phyloP scores from a whole-genome alignment of 2,797 vertebrate species.

The Scolopax bukidnonensis region DNA sequence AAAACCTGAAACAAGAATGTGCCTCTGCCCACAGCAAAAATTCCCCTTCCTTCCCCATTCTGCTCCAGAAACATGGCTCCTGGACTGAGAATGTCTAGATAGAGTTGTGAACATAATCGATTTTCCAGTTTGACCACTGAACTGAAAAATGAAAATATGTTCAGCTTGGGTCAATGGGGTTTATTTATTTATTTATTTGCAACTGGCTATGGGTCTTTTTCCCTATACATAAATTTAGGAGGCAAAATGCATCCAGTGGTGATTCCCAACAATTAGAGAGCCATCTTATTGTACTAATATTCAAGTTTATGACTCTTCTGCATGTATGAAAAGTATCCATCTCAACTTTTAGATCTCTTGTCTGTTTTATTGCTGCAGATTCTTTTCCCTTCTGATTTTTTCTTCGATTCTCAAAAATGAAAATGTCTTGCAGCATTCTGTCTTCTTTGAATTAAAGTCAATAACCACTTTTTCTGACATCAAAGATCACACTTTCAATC shows the following conservation, averaged over 20 bases:
- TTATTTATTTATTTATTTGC: neutral
- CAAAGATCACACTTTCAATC: constrained; percentile 57
- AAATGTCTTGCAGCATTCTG: constrained; percentile 10
- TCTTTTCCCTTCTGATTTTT: neutral
- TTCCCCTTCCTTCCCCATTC: neutral
- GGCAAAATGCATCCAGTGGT: neutral
- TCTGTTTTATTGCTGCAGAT: neutral
- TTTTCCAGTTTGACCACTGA: constrained; percentile 21
- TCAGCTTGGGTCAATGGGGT: neutral
- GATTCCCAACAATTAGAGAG: neutral
- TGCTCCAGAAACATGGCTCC: neutral
- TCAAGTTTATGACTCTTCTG: neutral
- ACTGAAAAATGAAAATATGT: constrained; percentile 29
- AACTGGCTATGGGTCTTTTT: neutral
- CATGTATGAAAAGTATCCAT: neutral
- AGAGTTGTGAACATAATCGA: neutral
- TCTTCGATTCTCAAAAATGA: neutral
- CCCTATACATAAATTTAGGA: neutral
- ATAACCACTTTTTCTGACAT: constrained; percentile 50
- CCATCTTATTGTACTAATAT: neutral
- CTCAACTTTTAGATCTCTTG: neutral
- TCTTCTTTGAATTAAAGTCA: constrained; percentile 53
- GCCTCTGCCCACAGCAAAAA: neutral
- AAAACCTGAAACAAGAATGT: neutral
- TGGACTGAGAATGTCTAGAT: neutral